Base-by-base conservation (phyloP, 2,797 vertebrate genomes). In the Diplodus puntazzo region DNA sequence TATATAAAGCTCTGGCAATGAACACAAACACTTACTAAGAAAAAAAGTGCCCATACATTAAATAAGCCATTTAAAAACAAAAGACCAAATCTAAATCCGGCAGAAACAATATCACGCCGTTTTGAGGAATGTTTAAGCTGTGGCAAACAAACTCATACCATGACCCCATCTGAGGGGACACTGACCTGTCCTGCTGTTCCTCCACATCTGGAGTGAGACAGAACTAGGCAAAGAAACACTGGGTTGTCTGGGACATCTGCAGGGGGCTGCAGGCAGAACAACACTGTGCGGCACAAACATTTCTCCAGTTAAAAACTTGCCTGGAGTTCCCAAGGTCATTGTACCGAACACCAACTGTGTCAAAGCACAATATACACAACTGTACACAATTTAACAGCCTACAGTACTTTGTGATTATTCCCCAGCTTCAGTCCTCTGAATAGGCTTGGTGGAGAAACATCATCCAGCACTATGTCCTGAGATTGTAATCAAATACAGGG, bases 191-290 rank as follows among this genome's bases (percentile, higher is more conserved):
- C 81, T 65, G 69, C 83, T 86, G 84, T 46, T 85, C 4, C 57
- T 81, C 67, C 46, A 83, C 83, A 82, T 88, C 84, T 84, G 69
- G 82, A 73, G 68, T 65, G 76, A 82, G 74, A 77, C 64, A 55
- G 66, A 61, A 64, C 45, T 12, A 39, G 69, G 68, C 66, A 69
- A 62, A 86, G 10, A 59, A 73, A 46, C 75, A 42, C 75, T 64
- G 52, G 57, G 77, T 27, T 65, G 82, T 80, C 77, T 75, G 62
- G 75, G 66, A 87, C 75, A 89, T 91, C 87, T 64, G 85, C 60
- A 81, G 83, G 88, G 50, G 67, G 55, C 61, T 78, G 59, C 53
- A 83, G 62, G 75, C 83, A 57, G 75, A 62, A 86, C 78, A 72
- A 61, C 59, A 64, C 2, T 0, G 54, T 45, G 55, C 59, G 46